Base-by-base conservation (phyloP, 2,888 invertebrate species). In the Dryobota labecula region DNA sequence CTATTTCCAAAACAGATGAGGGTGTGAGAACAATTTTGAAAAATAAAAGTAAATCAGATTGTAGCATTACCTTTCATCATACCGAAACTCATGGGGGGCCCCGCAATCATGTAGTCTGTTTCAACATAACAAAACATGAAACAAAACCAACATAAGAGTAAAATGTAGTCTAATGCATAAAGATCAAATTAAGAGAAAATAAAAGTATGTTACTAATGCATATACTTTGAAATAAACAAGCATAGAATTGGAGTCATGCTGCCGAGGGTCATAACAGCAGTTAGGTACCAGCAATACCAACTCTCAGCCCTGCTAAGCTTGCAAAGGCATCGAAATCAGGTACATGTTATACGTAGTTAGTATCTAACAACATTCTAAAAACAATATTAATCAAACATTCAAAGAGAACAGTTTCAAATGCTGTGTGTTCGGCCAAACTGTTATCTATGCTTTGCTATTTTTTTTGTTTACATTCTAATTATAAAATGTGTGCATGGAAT, bases 71-170 rank as follows among this genome's bases (percentile, higher is more conserved):
- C 98, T 98, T 98, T 98, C 96, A 98, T 97, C 96, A 98, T 98
- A 97, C 98, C 97, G 97, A 97, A 98, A 96, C 97, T 97, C 97
- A 98, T 97, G 96, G 97, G 97, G 96, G 97, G 97, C 95, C 97
- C 97, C 96, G 97, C 97, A 96, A 97, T 97, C 97, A 97, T 97
- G 96, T 95, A 96, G 95, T 96, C 96, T 96, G 96, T 96, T 95
- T 94, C 93, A 91, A 96, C 93, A 96, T 94, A 97, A 97, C 97
- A 97, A 97, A 97, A 97, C 97, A 97, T 97, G 97, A 97, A 97
- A 97, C 97, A 96, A 97, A 97, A 97, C 96, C 97, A 96, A 95
- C 92, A 93, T 92, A 97, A 97, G 96, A 97, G 96, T 89, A 96
- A 97, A 96, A 96, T 96, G 96, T 96, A 94, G 96, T 96, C 96